These are phyloP conservation scores for Ormyrus nitidulus DNA, from an alignment of 2,888 invertebrate genomes.

Conservation along the genomic window DNA sequence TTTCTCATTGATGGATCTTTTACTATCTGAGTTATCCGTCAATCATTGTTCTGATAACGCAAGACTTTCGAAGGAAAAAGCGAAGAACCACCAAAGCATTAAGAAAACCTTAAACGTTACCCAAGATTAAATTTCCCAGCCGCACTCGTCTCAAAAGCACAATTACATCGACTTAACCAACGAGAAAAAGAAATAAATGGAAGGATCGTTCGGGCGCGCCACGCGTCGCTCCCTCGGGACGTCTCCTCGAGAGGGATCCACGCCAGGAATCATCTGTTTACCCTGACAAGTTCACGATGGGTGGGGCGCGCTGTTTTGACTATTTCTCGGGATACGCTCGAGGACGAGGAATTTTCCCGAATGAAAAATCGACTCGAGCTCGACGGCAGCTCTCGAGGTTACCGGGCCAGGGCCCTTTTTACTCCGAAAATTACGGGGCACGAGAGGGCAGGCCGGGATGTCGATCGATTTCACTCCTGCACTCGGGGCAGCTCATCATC, in stretches of 20 bases:
- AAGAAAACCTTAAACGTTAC: no score
- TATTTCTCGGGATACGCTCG: slow-evolving; percentile 59
- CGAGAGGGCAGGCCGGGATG: background rate
- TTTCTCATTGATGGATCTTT: no score
- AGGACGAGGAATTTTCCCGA: slow-evolving; percentile 15
- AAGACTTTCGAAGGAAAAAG: no score
- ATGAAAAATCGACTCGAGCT: slow-evolving; percentile 39
- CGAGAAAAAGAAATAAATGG: slow-evolving; percentile 10
- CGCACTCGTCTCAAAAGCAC: no score
- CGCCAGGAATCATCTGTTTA: slow-evolving; percentile 54
- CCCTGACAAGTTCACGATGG: slow-evolving; percentile 59
- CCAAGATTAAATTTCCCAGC: no score
- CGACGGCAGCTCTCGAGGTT: background rate
- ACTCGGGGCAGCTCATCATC: background rate
- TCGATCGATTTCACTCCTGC: slow-evolving; percentile 24
- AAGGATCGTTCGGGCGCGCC: background rate
- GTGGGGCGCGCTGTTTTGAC: slow-evolving; percentile 67
- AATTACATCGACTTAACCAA: no score
- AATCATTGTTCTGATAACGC: no score
- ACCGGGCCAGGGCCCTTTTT: background rate
- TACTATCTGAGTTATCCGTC: no score
- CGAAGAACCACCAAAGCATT: no score
- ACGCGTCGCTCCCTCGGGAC: slow-evolving; percentile 57
- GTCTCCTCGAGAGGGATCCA: slow-evolving; percentile 52
- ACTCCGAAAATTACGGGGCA: slow-evolving; percentile 24